A percentile compares a stretch with the other conserved stretches of the same genome.
These are phyloP conservation scores for Plusia festucae DNA, from an alignment of 2,888 invertebrate genomes.

Conservation along the genomic window DNA sequence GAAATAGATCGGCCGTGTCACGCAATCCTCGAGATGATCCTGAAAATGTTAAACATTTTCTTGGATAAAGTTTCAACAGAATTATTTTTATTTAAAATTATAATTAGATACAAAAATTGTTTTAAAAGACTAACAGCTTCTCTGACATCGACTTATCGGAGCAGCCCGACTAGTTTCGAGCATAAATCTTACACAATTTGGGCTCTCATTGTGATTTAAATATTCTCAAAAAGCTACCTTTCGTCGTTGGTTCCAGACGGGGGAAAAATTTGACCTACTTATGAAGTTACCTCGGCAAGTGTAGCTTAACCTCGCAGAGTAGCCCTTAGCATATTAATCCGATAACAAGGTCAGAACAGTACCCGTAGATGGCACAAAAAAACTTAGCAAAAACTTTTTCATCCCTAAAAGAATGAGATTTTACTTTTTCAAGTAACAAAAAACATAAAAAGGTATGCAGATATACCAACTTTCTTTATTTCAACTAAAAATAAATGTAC, in stretches of 20 bases:
- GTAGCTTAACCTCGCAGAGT: slow-evolving; percentile 2
- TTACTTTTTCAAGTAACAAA: too few species aligned
- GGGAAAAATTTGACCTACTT: slow-evolving; percentile 3
- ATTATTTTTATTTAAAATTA: too few species aligned
- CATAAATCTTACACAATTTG: neutral
- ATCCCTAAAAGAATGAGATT: neutral
- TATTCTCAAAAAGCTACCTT: slow-evolving; percentile 4
- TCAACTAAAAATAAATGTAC: neutral
- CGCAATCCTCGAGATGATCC: neutral
- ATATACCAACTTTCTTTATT: too few species aligned
- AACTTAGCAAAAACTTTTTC: neutral
- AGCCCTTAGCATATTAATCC: slow-evolving; percentile 4
- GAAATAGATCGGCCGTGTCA: slow-evolving; percentile 4
- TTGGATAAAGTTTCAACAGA: neutral
- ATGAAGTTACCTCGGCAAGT: slow-evolving; percentile 6
- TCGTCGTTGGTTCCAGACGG: neutral
- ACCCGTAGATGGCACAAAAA: neutral
- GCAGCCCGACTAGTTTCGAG: too few species aligned
- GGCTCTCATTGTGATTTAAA: slow-evolving; percentile 1
- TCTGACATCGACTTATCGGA: too few species aligned
- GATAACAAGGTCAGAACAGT: slow-evolving; percentile 4
- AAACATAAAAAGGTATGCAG: too few species aligned
- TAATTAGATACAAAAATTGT: too few species aligned
- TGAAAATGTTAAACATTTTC: neutral
- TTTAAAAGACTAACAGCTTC: too few species aligned